Conservation (phyloP, 1,140 invertebrate species). For the Uloborus diversus region DNA sequence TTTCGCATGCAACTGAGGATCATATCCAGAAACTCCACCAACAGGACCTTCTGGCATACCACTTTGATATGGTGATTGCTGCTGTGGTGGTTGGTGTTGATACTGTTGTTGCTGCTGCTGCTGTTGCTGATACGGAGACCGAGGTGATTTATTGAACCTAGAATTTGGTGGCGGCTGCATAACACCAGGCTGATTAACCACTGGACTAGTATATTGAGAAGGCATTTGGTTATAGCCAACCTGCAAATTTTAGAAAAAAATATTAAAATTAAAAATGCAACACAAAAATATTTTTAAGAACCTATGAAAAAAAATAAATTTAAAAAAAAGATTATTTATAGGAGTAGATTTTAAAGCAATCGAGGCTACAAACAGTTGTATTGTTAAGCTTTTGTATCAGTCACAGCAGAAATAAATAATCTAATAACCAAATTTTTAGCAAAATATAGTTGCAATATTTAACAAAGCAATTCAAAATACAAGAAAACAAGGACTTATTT, state of each 20-base stretch:
- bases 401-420: no score
- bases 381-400: no score
- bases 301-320: not conserved
- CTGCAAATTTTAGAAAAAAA: not conserved
- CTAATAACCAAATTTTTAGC: no score
- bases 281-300: not conserved
- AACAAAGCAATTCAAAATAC: no score
- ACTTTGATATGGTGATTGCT: not conserved
- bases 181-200: conserved; percentile 16
- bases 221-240: conserved; percentile 33
- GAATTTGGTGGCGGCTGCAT: conserved; percentile 4
- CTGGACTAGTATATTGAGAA: conserved; percentile 37
- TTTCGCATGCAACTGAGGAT: conserved; percentile 55
- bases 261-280: not conserved
- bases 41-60: conserved; percentile 30
- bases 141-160: not conserved
- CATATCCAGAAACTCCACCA: conserved; percentile 42
- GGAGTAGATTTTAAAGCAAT: not conserved
- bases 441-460: no score
- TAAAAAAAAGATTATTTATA: not conserved
- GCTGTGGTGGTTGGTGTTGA: not conserved
- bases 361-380: not conserved
- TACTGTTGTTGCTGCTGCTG: not conserved
- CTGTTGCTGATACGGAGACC: not conserved
- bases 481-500: no score